A percentile compares a stretch with the other conserved stretches of the same genome.
Evolutionary conservation across 2,113 vertebrate genomes (phyloP).

Genomic region (Pungitius pungitius): DNA sequence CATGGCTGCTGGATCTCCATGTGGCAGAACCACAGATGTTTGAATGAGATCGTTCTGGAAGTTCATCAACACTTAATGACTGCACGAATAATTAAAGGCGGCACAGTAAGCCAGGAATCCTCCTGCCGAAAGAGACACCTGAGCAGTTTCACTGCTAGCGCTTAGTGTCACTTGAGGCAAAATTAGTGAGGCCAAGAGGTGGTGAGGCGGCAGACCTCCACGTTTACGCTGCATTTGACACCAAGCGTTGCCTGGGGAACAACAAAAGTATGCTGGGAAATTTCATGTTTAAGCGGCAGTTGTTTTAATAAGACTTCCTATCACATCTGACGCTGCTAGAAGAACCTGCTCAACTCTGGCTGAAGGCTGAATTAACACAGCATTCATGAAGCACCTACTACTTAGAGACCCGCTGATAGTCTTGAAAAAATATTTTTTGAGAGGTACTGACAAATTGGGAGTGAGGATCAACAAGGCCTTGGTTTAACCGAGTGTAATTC

Average conservation of each 20-base stretch:
- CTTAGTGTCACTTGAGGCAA: slow-evolving; percentile 55
- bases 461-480: too few species aligned
- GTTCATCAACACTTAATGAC: slow-evolving; percentile 52
- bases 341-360: background rate
- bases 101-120: slow-evolving; percentile 41
- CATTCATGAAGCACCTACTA: too few species aligned
- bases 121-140: slow-evolving; percentile 51
- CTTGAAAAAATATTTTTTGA: background rate
- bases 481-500: too few species aligned
- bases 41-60: slow-evolving; percentile 26
- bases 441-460: too few species aligned
- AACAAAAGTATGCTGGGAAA: slow-evolving; percentile 18
- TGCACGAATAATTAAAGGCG: slow-evolving; percentile 60
- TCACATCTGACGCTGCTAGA: slow-evolving; percentile 5
- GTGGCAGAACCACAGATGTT: slow-evolving; percentile 59
- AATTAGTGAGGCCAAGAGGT: slow-evolving; percentile 44
- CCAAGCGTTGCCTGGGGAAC: slow-evolving; percentile 20
- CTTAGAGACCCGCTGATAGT: too few species aligned
- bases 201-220: slow-evolving; percentile 22
- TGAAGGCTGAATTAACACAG: background rate
- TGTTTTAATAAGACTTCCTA: background rate
- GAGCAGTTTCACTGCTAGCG: slow-evolving; percentile 30
- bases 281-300: background rate
- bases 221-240: slow-evolving; percentile 38
- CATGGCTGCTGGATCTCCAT: slow-evolving; percentile 27